Conservation (phyloP, 2,888 invertebrate species). For the Cerastoderma edule region DNA sequence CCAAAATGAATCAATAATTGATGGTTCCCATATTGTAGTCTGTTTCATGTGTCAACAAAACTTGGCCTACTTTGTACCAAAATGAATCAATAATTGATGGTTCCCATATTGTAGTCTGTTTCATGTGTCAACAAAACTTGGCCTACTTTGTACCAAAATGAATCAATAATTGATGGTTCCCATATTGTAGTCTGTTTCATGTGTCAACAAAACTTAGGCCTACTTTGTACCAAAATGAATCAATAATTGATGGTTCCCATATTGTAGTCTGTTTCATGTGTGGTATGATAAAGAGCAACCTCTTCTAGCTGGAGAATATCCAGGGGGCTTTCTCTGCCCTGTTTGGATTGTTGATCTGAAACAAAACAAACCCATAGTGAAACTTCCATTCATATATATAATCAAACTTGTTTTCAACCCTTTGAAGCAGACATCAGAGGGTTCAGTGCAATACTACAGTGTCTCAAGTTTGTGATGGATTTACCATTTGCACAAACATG, state of each 20-base stretch:
- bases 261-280: conserved; percentile 62
- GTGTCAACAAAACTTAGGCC: neutral
- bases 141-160: neutral
- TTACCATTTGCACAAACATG: neutral
- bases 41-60: too few relatives aligned
- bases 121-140: neutral
- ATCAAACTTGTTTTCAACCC: neutral
- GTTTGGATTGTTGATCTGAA: conserved; percentile 24
- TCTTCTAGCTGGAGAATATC: conserved; percentile 66
- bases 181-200: neutral
- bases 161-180: neutral
- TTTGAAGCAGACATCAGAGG: neutral
- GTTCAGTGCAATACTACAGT: neutral
- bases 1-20: too few relatives aligned
- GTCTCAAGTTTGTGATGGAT: neutral
- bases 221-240: neutral
- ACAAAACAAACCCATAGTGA: too few relatives aligned
- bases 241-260: conserved; percentile 74
- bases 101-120: neutral
- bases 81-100: neutral
- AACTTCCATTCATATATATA: neutral
- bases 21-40: too few relatives aligned
- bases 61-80: neutral
- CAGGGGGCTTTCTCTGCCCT: conserved; percentile 47
- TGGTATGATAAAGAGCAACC: conserved; percentile 68